Conservation (phyloP, 2,888 invertebrate genomes). For the Noctuana brunneofusca region DNA sequence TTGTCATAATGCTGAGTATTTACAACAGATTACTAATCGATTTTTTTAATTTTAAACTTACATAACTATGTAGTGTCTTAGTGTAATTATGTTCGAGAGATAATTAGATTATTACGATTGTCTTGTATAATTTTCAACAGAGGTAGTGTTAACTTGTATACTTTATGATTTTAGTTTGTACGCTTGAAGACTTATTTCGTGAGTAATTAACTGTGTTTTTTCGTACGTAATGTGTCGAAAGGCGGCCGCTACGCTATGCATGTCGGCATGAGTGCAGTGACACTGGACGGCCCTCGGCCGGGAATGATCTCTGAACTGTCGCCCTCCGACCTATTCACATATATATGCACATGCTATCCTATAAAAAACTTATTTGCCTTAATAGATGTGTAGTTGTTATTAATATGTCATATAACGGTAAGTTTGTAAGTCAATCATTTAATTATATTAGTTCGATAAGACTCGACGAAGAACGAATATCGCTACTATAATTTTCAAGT, state of each 20-base stretch:
- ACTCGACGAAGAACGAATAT: too few species aligned
- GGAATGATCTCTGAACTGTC: constrained; percentile 22
- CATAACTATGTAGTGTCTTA: not conserved
- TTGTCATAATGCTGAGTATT: constrained; percentile 1
- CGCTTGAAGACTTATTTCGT: constrained; percentile 6
- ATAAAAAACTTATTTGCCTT: constrained; percentile 22
- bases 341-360: constrained; percentile 9
- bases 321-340: constrained; percentile 12
- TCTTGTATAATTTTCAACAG: not conserved
- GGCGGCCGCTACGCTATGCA: not conserved
- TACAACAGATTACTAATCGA: not conserved
- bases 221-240: not conserved
- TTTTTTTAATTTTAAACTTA: not conserved
- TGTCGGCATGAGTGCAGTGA: not conserved
- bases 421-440: not conserved
- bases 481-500: too few species aligned
- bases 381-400: constrained; percentile 4
- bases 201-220: constrained; percentile 5
- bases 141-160: constrained; percentile 4
- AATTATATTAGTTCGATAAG: not conserved
- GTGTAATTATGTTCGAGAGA: not conserved
- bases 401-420: not conserved
- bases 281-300: not conserved
- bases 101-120: not conserved
- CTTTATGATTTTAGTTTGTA: constrained; percentile 10